Evolutionary conservation across 2,888 invertebrate species (phyloP).

Genomic region (Rhopalosiphum nymphaeae): DNA sequence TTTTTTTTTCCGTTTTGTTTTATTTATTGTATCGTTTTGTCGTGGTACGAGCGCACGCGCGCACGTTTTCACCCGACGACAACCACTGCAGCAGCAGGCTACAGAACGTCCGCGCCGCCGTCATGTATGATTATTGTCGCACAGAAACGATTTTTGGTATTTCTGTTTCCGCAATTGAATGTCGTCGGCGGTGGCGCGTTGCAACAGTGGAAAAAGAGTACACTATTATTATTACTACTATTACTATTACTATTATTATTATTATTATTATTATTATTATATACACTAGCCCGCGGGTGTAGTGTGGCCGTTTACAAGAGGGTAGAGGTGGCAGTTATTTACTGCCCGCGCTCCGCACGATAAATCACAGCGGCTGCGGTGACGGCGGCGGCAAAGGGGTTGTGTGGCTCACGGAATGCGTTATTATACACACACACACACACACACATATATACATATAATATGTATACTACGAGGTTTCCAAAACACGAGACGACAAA

Average conservation of each 20-base stretch:
- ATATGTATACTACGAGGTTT: background rate
- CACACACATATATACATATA: background rate
- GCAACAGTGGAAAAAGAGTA: background rate
- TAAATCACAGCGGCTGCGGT: conserved; percentile 60
- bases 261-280: background rate
- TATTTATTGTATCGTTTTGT: conserved; percentile 5
- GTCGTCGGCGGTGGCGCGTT: background rate
- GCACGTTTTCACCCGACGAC: background rate
- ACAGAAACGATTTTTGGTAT: conserved; percentile 52
- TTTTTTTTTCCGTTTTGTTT: background rate
- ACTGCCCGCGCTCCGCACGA: conserved; percentile 55
- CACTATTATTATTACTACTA: background rate
- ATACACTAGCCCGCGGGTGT: background rate
- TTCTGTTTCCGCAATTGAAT: conserved; percentile 59
- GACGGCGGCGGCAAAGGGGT: conserved; percentile 37
- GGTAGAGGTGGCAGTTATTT: conserved; percentile 48
- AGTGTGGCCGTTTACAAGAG: background rate
- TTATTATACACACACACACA: conserved; percentile 18
- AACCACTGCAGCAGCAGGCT: background rate
- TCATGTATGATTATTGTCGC: background rate
- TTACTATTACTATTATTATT: background rate
- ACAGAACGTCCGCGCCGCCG: no score
- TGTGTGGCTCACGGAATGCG: conserved; percentile 50
- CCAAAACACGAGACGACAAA: conserved; percentile 6
- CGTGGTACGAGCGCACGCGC: background rate